Evolutionary conservation across 2,797 vertebrate species (phyloP).

Genomic region (Menidia menidia): DNA sequence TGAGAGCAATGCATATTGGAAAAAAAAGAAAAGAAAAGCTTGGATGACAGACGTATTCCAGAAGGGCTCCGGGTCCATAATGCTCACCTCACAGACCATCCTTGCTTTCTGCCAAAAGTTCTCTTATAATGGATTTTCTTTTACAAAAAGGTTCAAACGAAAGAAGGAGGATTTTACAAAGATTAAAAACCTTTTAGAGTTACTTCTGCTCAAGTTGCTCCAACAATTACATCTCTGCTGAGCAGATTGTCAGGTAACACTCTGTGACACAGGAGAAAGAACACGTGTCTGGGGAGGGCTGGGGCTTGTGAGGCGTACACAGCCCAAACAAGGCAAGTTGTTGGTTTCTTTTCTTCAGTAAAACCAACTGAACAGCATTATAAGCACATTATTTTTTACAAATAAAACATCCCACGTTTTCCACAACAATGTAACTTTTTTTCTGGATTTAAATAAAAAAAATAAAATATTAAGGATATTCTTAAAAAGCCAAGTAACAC

Average conservation of each 20-base stretch:
- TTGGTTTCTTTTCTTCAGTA: slow-evolving; percentile 53
- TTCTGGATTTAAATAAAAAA: no score
- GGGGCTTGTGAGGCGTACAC: slow-evolving; percentile 41
- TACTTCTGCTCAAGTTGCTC: slow-evolving; percentile 64
- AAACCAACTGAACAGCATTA: slow-evolving; percentile 53
- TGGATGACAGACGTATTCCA: slow-evolving; percentile 31
- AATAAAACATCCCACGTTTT: no score
- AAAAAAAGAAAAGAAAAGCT: slow-evolving; percentile 20
- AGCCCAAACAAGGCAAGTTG: slow-evolving; percentile 49
- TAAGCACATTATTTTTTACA: slow-evolving; percentile 2
- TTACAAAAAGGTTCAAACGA: slow-evolving; percentile 39
- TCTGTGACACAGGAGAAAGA: slow-evolving; percentile 41
- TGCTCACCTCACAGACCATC: slow-evolving; percentile 27
- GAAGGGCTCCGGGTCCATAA: slow-evolving; percentile 37
- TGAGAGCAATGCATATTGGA: slow-evolving; percentile 70
- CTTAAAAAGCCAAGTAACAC: background rate
- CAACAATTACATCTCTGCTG: slow-evolving; percentile 61
- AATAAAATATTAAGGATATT: no score
- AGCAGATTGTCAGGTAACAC: slow-evolving; percentile 65
- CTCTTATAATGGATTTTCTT: slow-evolving; percentile 58
- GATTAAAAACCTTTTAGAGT: slow-evolving; percentile 77
- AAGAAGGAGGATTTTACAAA: slow-evolving; percentile 51
- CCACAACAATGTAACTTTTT: no score
- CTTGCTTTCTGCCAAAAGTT: slow-evolving; percentile 37
- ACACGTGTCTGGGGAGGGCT: slow-evolving; percentile 34